Base-by-base conservation (phyloP, 2,888 invertebrate genomes). In the Hyppa rectilinea region DNA sequence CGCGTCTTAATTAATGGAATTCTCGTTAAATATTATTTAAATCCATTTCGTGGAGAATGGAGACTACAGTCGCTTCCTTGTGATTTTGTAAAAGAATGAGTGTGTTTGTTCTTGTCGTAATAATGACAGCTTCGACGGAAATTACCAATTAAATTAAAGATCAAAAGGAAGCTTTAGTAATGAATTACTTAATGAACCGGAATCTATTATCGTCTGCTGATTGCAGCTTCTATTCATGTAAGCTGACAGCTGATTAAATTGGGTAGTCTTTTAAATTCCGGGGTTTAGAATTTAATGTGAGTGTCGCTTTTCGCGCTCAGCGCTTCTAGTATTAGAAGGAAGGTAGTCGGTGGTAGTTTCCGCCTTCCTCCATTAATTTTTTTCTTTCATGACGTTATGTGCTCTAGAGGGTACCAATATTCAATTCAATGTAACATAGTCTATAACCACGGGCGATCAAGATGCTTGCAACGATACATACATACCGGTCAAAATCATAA, bases 11-110 rank as follows among this genome's bases (percentile, higher is more conserved):
- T 73, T 53, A 58, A 58, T 61, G 40, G 26, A 43, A 56, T 63
- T 63, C 45, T 49, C 53, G 43, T 79, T 64, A 38, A 73, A 79
- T 60, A 49, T 38, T 40, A 64, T 68, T 74, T 43, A 9, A 68
- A 68, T 64, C 34, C 56, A 56, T 43, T 60, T 29, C 38, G 49
- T 40, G 40, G 31, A 34, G 23, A 73, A 43, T 7, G 31, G 36
- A 29, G 17, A 10, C 49, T 61, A 31, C 20, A 4, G 29, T 36
- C 36, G 4, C 47, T 60, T 61, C 23, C 34, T 23, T 52, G 55
- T 53, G 31, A 64, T 79, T 63, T 50, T 12, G 53, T 45, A 26
- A 56, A 63, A n/a, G 34, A 66, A 55, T 58, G 20, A 29, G 12
- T 64, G 36, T 31, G 29, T 49, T 43, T 31, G n/a, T 26, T 34